Evolutionary conservation across 2,888 invertebrate species (phyloP).

Genomic region (Liodrosophila aerea): DNA sequence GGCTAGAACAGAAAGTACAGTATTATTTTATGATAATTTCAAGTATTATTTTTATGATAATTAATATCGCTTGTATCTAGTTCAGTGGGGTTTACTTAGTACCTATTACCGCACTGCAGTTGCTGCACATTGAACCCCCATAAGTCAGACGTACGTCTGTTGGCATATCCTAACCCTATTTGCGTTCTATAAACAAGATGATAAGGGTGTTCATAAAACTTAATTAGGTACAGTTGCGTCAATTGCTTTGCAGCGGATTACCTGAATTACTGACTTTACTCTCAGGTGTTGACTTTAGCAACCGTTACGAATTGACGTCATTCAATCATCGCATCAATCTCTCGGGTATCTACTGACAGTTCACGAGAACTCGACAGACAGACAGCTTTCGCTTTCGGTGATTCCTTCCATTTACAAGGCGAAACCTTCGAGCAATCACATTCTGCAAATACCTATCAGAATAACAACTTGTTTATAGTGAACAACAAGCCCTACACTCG

Average conservation of each 20-base stretch:
- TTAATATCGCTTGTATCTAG: neutral
- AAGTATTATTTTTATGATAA: constrained; percentile 1
- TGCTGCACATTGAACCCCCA: neutral
- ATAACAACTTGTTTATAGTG: neutral
- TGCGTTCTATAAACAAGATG: constrained; percentile 33
- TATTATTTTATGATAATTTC: neutral
- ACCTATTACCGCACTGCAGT: too few species aligned
- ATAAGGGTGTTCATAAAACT: constrained; percentile 38
- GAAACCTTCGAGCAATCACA: too few species aligned
- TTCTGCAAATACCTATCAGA: too few species aligned
- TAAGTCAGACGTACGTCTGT: constrained; percentile 19
- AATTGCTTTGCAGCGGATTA: constrained; percentile 23
- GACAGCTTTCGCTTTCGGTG: constrained; percentile 26
- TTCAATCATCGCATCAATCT: constrained; percentile 4
- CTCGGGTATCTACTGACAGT: constrained; percentile 32
- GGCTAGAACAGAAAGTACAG: constrained; percentile 19
- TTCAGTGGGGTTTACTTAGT: neutral
- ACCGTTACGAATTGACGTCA: constrained; percentile 56
- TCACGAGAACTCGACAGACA: constrained; percentile 25
- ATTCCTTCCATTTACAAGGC: too few species aligned
- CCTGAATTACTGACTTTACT: constrained; percentile 19
- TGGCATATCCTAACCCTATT: constrained; percentile 25
- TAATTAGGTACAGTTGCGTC: constrained; percentile 43
- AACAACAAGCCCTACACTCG: neutral
- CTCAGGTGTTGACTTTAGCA: constrained; percentile 18